These are phyloP conservation scores for Prolemur simus DNA, from an alignment of 2,113 vertebrate genomes.

Conservation along the genomic window DNA sequence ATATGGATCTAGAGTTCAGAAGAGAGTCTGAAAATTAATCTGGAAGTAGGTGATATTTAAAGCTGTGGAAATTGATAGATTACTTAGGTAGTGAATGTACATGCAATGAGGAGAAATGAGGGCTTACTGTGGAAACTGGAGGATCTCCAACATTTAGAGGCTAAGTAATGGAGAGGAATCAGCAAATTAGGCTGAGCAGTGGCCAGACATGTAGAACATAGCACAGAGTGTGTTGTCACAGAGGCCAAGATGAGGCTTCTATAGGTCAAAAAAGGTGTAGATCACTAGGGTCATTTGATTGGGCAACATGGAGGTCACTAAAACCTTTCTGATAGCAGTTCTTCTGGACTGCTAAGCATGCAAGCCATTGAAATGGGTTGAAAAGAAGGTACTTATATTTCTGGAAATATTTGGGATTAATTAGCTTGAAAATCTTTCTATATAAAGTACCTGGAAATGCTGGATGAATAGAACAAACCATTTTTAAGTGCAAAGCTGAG, in stretches of 20 bases:
- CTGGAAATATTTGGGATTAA: neutral
- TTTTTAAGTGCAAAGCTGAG: neutral
- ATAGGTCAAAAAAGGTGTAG: neutral
- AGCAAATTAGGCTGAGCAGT: neutral
- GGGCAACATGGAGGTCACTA: neutral
- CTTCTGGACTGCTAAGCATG: neutral
- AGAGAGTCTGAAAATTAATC: neutral
- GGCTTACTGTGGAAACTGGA: neutral
- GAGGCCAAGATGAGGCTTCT: neutral
- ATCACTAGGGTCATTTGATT: neutral
- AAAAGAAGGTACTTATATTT: neutral
- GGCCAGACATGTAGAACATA: neutral
- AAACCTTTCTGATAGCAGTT: neutral
- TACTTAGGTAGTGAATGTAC: neutral
- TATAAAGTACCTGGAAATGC: neutral
- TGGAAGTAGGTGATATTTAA: neutral
- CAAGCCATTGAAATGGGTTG: neutral
- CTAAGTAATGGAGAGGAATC: neutral
- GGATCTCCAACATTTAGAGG: neutral
- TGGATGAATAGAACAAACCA: neutral
- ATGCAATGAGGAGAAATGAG: neutral
- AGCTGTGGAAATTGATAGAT: neutral
- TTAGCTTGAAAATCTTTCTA: conserved; percentile 1
- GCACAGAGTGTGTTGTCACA: neutral
- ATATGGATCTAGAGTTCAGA: neutral